Evolutionary conservation across 2,113 vertebrate species (phyloP).

Genomic region (Callipepla squamata): DNA sequence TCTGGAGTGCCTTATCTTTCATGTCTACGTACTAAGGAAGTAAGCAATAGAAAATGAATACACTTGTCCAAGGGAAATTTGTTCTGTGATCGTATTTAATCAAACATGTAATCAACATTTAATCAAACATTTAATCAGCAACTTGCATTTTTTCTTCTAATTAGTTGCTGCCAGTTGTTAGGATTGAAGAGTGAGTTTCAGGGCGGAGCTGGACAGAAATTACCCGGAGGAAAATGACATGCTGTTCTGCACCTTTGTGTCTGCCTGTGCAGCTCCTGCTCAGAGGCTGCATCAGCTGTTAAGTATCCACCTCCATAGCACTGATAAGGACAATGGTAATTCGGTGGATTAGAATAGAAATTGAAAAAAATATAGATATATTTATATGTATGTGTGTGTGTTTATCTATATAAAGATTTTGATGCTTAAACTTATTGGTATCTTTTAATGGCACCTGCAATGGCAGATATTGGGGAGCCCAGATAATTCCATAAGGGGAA

Average conservation of each 20-base stretch:
- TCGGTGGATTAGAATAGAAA: conserved; percentile 14
- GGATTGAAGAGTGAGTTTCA: not conserved
- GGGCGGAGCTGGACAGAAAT: not conserved
- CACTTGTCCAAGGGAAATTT: not conserved
- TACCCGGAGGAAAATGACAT: not conserved
- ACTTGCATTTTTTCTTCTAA: conserved; percentile 41
- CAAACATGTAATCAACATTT: conserved; percentile 40
- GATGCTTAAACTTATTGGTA: not conserved
- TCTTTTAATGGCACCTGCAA: not conserved
- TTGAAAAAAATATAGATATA: not conserved
- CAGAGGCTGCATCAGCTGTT: conserved; percentile 13
- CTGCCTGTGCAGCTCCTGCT: conserved; percentile 7
- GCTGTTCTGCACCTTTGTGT: not conserved
- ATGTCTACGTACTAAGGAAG: not conserved
- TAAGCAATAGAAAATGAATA: not conserved
- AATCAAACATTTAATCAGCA: conserved; percentile 30
- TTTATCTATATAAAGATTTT: not conserved
- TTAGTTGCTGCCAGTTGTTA: conserved; percentile 33
- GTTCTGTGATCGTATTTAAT: conserved; percentile 33
- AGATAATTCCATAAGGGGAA: not conserved
- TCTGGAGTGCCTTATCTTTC: not conserved
- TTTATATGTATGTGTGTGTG: too few relatives aligned
- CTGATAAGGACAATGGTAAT: not conserved
- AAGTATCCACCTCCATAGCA: not conserved
- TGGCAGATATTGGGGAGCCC: not conserved